A percentile compares a stretch with the other conserved stretches of the same genome.
These are phyloP conservation scores for Hippocampus zosterae DNA, from an alignment of 2,113 vertebrate genomes.

Conservation along the genomic window DNA sequence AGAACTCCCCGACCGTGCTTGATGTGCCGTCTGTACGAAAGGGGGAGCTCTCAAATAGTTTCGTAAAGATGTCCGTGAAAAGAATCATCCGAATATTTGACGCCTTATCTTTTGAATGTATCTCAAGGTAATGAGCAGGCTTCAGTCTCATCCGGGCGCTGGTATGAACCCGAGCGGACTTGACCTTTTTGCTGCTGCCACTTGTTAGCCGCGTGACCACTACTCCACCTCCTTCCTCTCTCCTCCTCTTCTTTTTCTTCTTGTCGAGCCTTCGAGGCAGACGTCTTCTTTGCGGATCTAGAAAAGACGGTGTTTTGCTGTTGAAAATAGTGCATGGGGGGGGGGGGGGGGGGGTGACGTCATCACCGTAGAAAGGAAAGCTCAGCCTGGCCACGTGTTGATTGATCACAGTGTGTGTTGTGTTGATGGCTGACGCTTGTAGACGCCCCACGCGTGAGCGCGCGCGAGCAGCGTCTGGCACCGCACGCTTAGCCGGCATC, in stretches of 20 bases:
- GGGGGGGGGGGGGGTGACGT: too few species aligned
- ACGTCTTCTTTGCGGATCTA: not conserved
- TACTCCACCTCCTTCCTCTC: slow-evolving; percentile 28
- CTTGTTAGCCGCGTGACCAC: slow-evolving; percentile 27
- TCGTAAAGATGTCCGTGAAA: too few species aligned
- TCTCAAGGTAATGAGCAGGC: slow-evolving; percentile 98
- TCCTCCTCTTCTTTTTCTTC: slow-evolving; percentile 17
- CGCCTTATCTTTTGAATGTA: slow-evolving; percentile 61
- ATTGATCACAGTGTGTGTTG: slow-evolving; percentile 4
- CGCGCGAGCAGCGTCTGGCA: not conserved
- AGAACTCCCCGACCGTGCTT: too few species aligned
- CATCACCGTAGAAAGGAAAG: not conserved
- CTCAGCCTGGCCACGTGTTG: not conserved
- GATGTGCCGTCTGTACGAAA: too few species aligned
- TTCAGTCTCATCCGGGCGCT: slow-evolving; percentile 89
- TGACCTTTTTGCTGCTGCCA: slow-evolving; percentile 80
- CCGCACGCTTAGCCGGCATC: not conserved
- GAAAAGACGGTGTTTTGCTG: too few species aligned
- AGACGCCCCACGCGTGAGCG: slow-evolving; percentile 55
- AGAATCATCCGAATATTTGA: not conserved
- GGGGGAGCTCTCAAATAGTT: too few species aligned
- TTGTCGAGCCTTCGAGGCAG: slow-evolving; percentile 35
- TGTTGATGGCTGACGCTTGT: slow-evolving; percentile 47
- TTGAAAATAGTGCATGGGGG: not conserved
- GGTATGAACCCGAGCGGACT: slow-evolving; percentile 87